Conservation (phyloP, 2,797 vertebrate species). For the Delichon dasypus region DNA sequence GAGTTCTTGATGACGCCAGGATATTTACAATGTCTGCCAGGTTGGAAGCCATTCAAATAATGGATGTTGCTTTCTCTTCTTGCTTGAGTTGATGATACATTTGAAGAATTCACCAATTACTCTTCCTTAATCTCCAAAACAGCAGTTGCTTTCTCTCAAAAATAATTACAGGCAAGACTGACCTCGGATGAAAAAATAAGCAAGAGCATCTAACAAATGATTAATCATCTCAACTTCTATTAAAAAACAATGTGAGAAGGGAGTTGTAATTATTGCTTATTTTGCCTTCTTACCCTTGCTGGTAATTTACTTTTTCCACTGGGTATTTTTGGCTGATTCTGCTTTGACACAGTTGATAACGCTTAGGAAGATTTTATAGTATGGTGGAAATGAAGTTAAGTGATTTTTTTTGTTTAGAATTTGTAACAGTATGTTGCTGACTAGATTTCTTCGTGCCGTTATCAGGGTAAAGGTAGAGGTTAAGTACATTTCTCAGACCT, state of each 20-base stretch:
- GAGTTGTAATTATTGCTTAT: conserved; percentile 12
- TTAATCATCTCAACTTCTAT: conserved; percentile 13
- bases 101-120: conserved; percentile 17
- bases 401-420: not conserved
- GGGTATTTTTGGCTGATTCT: not conserved
- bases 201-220: not conserved
- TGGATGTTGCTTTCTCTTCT: not conserved
- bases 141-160: conserved; percentile 24
- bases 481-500: not conserved
- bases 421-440: not conserved
- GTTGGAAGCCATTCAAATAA: not conserved
- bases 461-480: not conserved
- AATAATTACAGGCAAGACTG: conserved; percentile 46
- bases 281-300: not conserved
- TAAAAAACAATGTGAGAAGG: not conserved
- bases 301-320: not conserved
- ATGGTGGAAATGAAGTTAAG: not conserved
- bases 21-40: not conserved
- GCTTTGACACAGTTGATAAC: not conserved
- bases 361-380: not conserved
- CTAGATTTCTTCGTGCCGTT: not conserved
- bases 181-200: conserved; percentile 27
- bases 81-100: conserved; percentile 1
- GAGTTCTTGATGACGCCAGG: not conserved
- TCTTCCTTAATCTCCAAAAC: conserved; percentile 6